These are phyloP conservation scores for Urocolius indicus DNA, from an alignment of 2,113 vertebrate species.

Conservation along the genomic window DNA sequence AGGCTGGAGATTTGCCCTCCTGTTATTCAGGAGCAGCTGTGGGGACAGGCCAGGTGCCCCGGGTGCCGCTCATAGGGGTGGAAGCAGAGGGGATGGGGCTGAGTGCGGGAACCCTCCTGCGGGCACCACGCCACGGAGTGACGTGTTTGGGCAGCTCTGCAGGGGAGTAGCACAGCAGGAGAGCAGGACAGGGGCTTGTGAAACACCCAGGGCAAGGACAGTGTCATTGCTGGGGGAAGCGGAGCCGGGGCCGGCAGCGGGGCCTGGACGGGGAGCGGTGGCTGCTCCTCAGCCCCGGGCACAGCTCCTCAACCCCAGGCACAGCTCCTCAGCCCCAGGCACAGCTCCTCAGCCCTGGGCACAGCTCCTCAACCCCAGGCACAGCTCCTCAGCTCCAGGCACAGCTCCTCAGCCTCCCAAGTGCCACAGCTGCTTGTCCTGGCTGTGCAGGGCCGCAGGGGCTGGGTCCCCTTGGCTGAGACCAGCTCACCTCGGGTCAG, in stretches of 20 bases:
- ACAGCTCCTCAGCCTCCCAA: neutral
- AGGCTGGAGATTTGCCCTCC: neutral
- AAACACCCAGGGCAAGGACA: neutral
- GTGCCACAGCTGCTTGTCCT: no score
- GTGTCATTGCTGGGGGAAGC: neutral
- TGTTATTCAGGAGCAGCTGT: no score
- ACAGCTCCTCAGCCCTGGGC: no score
- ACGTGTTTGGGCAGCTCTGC: neutral
- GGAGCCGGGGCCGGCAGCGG: accelerated
- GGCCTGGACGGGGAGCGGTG: accelerated
- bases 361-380: no score
- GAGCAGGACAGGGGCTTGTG: neutral
- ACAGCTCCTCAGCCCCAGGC: no score
- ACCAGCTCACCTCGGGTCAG: neutral
- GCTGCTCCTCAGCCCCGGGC: accelerated
- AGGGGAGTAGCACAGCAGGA: neutral
- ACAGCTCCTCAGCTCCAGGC: accelerated
- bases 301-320: no score
- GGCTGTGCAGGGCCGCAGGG: no score
- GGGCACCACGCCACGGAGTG: neutral
- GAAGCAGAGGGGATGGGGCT: neutral
- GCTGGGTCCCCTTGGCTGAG: neutral
- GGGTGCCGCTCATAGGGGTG: accelerated
- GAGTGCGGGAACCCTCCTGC: no score
- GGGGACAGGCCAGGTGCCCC: neutral